Evolutionary conservation across 1,140 invertebrate species (phyloP).

Genomic region (Trypoxylus dichotomus): DNA sequence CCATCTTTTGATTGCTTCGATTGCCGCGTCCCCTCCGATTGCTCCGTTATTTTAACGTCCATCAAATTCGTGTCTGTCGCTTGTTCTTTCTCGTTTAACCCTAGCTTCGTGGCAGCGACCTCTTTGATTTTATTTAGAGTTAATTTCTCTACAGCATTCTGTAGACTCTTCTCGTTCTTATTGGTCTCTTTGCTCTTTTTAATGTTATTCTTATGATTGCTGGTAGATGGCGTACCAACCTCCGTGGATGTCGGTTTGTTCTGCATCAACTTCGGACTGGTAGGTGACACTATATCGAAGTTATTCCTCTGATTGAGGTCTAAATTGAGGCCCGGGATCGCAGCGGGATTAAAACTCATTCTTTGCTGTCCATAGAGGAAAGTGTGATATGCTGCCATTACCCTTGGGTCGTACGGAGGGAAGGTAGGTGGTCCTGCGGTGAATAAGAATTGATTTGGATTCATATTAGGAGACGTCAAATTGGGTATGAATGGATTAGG

Average conservation of each 20-base stretch:
- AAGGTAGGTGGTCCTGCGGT: constrained; percentile 53
- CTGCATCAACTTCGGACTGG: constrained; percentile 33
- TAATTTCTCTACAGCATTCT: constrained; percentile 49
- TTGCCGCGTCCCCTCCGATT: too few relatives aligned
- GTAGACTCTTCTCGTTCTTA: constrained; percentile 50
- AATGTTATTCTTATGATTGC: not conserved
- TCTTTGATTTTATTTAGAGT: constrained; percentile 41
- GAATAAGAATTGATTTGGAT: constrained; percentile 58
- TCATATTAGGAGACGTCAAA: constrained; percentile 55
- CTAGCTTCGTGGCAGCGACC: not conserved
- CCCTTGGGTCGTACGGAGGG: constrained; percentile 49
- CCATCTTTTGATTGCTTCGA: not conserved
- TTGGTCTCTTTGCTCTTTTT: constrained; percentile 36
- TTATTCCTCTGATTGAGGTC: constrained; percentile 40
- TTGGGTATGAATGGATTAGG: constrained; percentile 61
- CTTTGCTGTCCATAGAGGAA: constrained; percentile 45
- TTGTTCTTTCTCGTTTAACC: not conserved
- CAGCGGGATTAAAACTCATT: constrained; percentile 38
- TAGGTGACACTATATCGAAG: constrained; percentile 37
- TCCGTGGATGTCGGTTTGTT: not conserved
- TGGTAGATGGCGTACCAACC: not conserved
- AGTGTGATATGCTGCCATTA: constrained; percentile 49
- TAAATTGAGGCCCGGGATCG: constrained; percentile 34
- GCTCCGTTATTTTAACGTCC: not conserved
- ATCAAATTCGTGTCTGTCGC: not conserved